These are phyloP conservation scores for Calliopsis andreniformis DNA, from an alignment of 1,140 invertebrate species.

Conservation along the genomic window DNA sequence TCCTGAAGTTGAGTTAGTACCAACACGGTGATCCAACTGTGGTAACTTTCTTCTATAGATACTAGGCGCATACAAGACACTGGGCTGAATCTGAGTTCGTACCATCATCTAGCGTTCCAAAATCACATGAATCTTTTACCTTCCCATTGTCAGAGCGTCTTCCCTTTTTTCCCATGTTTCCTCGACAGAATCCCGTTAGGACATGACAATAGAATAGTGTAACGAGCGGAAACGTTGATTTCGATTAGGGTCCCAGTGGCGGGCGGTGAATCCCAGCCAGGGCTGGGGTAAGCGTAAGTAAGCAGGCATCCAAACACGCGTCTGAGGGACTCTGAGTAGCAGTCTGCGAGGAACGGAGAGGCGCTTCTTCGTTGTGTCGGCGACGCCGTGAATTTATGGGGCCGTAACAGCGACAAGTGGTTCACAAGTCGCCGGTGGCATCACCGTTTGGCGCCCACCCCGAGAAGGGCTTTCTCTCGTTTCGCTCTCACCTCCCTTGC, in stretches of 20 bases:
- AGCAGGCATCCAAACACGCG: slow-evolving; percentile 66
- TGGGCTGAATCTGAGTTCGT: no score
- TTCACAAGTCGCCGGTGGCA: slow-evolving; percentile 81
- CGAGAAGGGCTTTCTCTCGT: slow-evolving; percentile 75
- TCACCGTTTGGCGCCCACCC: slow-evolving; percentile 76
- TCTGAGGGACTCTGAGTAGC: slow-evolving; percentile 47
- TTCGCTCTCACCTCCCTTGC: slow-evolving; percentile 73
- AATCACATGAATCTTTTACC: neutral
- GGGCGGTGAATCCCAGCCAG: slow-evolving; percentile 38
- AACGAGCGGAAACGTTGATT: slow-evolving; percentile 53
- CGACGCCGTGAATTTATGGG: slow-evolving; percentile 79
- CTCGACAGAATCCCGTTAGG: slow-evolving; percentile 39
- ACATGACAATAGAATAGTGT: slow-evolving; percentile 43
- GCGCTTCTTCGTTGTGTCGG: slow-evolving; percentile 64
- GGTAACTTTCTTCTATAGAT: no score
- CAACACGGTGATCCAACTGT: no score
- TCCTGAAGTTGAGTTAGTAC: no score
- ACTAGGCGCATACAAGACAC: no score
- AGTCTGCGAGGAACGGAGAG: slow-evolving; percentile 43
- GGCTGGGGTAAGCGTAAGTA: slow-evolving; percentile 59
- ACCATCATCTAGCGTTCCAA: no score
- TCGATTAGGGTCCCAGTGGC: slow-evolving; percentile 53
- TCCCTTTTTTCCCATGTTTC: neutral
- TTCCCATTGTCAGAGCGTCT: neutral
- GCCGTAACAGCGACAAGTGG: slow-evolving; percentile 81